Base-by-base conservation (phyloP, 1,140 invertebrate genomes). In the Patella vulgata region DNA sequence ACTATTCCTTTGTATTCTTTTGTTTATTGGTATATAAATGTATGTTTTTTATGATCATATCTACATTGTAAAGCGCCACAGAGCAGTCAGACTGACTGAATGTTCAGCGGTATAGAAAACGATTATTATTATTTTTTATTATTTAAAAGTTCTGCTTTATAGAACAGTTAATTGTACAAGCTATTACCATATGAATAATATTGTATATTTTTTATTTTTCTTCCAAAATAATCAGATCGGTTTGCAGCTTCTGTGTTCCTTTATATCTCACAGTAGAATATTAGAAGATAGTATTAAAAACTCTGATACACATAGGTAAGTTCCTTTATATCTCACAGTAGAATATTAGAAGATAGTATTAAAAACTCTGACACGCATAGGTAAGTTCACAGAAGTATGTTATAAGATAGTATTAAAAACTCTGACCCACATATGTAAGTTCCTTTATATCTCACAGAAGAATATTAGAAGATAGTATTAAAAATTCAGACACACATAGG, bases 231-330 rank as follows among this genome's bases (percentile, higher is more conserved):
- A n/a, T n/a, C 43, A 66, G 63, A 27, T 66, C 19, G 57, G 63
- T n/a, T 30, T 66, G 17, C 57, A 66, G 25, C 14, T 66, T 11
- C 21, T 66, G 33, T 33, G 55, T 33, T 48, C 44, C 12, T 66
- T 66, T 42, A 60, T 66, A 52, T 36, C 19, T 27, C 33, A 55
- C 9, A 66, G 63, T 50, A 19, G 17, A 17, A 21, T 46, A 8
- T 25, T 66, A 11, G 33, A 60, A 19, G 51, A 55, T 4, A 66
- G 55, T 19, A 36, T 66, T n/a, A 47, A 31, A 19, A 46, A 56
- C 21, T 36, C 31, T 33, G 46, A 59, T 46, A 40, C 51, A 25
- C 44, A 52, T 42, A 47, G 33, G 63, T 57, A 47, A 59, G 63
- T 65, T 33, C 4, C 31, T 27, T 9, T 51, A 27, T 50, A n/a